phyloP scores from a whole-genome alignment of 2,113 vertebrate genomes.

The Gadus macrocephalus region DNA sequence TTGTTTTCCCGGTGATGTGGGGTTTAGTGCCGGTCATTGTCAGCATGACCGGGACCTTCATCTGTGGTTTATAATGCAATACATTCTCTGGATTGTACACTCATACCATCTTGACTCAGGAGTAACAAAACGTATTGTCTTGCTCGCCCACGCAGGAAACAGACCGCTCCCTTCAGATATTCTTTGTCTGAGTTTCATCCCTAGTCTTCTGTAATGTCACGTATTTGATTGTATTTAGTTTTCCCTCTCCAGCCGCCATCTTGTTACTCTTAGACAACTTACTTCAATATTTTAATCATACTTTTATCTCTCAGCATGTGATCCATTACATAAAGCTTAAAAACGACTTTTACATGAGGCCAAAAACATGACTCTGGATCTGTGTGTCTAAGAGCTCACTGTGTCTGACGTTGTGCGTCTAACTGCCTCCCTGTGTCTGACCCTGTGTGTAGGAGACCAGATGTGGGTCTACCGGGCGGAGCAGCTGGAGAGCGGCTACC shows the following conservation, averaged over 20 bases:
- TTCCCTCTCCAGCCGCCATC: too few species aligned
- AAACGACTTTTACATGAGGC: too few species aligned
- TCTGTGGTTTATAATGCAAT: conserved; percentile 54
- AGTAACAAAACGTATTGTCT: conserved; percentile 8
- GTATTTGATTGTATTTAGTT: too few species aligned
- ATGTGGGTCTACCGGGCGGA: conserved; percentile 91
- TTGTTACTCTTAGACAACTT: too few species aligned
- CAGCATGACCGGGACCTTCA: conserved; percentile 6
- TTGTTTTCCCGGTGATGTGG: conserved; percentile 6
- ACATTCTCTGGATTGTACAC: conserved; percentile 47
- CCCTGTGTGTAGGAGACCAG: conserved; percentile 78
- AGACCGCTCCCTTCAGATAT: background rate
- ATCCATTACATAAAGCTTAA: too few species aligned
- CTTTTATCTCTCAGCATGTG: too few species aligned
- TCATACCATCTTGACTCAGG: conserved; percentile 34
- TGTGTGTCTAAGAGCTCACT: background rate
- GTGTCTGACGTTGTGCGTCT: background rate
- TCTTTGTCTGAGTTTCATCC: background rate
- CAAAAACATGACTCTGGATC: too few species aligned
- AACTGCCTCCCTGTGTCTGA: background rate
- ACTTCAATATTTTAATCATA: too few species aligned
- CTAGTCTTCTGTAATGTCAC: background rate
- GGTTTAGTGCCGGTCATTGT: conserved; percentile 28
- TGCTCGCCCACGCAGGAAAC: background rate
- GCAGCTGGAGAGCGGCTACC: conserved; percentile 85